Conservation (phyloP, 2,888 invertebrate genomes). For the Omphaloscelis lunosa region DNA sequence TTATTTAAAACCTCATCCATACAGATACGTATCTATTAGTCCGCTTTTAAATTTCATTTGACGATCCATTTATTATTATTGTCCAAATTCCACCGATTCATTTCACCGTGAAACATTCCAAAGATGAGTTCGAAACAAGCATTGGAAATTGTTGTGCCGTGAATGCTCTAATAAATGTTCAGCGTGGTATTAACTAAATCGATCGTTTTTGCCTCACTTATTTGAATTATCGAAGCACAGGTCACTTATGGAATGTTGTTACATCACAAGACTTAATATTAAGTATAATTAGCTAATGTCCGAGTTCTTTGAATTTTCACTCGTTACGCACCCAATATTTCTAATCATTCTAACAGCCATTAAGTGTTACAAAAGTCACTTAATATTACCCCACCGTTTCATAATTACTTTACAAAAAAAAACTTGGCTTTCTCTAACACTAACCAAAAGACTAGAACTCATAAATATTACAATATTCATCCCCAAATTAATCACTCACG, state of each 20-base stretch:
- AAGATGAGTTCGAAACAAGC: constrained; percentile 40
- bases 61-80: constrained; percentile 55
- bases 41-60: constrained; percentile 68
- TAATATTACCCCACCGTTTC: constrained; percentile 38
- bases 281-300: constrained; percentile 30
- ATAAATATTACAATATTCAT: constrained; percentile 68
- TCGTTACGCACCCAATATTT: constrained; percentile 47
- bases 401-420: constrained; percentile 49
- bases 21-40: constrained; percentile 57
- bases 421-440: constrained; percentile 59
- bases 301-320: constrained; percentile 32
- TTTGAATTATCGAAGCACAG: constrained; percentile 36
- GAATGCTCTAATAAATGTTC: constrained; percentile 5
- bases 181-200: constrained; percentile 9
- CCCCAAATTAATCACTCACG: constrained; percentile 83
- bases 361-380: constrained; percentile 40
- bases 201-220: constrained; percentile 34
- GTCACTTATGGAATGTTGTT: constrained; percentile 36
- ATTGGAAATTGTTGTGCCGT: constrained; percentile 30
- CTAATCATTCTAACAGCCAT: constrained; percentile 48
- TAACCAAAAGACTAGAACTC: constrained; percentile 79
- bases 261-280: constrained; percentile 25
- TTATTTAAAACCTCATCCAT: constrained; percentile 35
- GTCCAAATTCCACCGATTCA: constrained; percentile 66
- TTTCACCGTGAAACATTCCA: constrained; percentile 62